phyloP scores from a whole-genome alignment of 2,113 vertebrate genomes.

The Lagopus muta region DNA sequence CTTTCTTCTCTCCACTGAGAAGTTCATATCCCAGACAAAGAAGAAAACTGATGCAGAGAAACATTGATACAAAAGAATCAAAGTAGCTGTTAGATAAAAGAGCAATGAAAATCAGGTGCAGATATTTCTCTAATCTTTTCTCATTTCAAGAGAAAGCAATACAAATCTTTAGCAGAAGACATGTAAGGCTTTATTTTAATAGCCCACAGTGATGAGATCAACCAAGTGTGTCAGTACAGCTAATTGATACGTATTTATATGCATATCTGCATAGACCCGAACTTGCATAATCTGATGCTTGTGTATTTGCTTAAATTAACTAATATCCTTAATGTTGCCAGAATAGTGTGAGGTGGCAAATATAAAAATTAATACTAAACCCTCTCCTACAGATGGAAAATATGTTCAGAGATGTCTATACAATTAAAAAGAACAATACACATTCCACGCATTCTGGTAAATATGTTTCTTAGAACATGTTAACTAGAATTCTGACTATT shows the following conservation, averaged over 20 bases:
- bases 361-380: not conserved
- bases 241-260: not conserved
- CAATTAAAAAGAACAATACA: not conserved
- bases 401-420: rapidly evolving
- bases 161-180: not conserved
- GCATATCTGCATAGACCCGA: not conserved
- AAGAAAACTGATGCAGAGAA: not conserved
- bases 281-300: not conserved
- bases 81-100: not conserved
- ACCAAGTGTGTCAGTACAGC: not conserved
- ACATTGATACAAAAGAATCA: not conserved
- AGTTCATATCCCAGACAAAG: not conserved
- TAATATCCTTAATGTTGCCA: not conserved
- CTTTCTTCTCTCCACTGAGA: not conserved
- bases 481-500: not conserved
- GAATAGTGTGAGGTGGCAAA: not conserved
- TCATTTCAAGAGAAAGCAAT: not conserved
- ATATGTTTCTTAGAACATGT: not conserved
- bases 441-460: not conserved
- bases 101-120: not conserved
- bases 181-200: not conserved
- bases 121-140: not conserved
- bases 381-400: not conserved
- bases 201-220: not conserved
- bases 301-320: not conserved